phyloP scores from a whole-genome alignment of 2,888 invertebrate genomes.

The Drosophila limbata region DNA sequence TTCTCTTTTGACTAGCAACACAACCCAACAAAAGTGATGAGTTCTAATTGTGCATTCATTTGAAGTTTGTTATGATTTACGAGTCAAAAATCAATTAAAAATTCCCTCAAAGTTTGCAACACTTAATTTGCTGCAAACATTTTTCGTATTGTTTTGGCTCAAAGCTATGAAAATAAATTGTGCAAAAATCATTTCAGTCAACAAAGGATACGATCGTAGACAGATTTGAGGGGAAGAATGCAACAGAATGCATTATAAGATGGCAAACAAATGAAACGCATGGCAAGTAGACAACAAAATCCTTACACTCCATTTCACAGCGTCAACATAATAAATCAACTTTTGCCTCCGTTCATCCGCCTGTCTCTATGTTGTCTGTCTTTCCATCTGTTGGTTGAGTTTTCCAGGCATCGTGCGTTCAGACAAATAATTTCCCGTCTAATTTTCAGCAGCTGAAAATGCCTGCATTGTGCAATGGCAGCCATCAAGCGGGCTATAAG shows the following conservation, averaged over 20 bases:
- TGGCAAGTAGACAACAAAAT: conserved; percentile 59
- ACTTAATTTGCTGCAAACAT: conserved; percentile 47
- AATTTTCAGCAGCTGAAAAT: conserved; percentile 48
- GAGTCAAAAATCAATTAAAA: conserved; percentile 51
- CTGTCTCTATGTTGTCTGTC: neutral
- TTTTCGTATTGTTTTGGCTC: conserved; percentile 27
- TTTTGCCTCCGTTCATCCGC: conserved; percentile 25
- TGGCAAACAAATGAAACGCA: conserved; percentile 56
- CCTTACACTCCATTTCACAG: conserved; percentile 66
- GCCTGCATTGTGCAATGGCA: conserved; percentile 33
- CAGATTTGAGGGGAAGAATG: neutral
- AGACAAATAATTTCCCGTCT: conserved; percentile 72
- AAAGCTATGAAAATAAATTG: conserved; percentile 52
- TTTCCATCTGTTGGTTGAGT: neutral
- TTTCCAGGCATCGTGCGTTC: conserved; percentile 19
- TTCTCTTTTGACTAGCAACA: conserved; percentile 18
- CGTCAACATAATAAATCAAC: conserved; percentile 73
- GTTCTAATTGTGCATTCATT: conserved; percentile 10
- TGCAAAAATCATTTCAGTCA: conserved; percentile 30
- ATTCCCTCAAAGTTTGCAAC: conserved; percentile 40
- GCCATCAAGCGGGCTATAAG: conserved; percentile 43
- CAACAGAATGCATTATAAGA: conserved; percentile 44
- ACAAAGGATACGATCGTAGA: neutral
- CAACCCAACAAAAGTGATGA: conserved; percentile 13
- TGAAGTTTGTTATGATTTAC: conserved; percentile 26